These are phyloP conservation scores for Ormyrus nitidulus DNA, from an alignment of 2,888 invertebrate genomes.

Conservation along the genomic window DNA sequence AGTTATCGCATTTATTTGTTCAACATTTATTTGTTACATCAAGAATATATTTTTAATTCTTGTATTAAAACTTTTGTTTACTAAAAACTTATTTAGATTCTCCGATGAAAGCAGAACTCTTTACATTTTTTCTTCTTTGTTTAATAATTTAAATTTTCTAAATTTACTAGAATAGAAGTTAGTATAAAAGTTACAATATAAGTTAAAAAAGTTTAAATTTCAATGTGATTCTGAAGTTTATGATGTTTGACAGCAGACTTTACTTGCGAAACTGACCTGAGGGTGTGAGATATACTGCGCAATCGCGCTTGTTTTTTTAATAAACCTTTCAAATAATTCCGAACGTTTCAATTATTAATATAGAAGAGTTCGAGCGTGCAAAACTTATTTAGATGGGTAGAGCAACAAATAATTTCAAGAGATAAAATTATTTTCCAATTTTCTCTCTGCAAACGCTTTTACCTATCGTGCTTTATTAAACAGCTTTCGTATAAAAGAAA, in stretches of 20 bases:
- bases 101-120: no score
- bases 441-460: background rate
- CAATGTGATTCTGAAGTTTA: no score
- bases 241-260: background rate
- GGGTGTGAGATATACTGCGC: conserved; percentile 4
- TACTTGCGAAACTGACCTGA: background rate
- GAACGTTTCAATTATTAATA: conserved; percentile 31
- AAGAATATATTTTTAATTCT: no score
- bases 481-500: background rate
- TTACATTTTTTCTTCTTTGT: no score
- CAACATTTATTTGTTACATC: no score
- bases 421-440: conserved; percentile 8
- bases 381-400: background rate
- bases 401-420: conserved; percentile 2
- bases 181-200: no score
- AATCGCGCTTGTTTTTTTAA: conserved; percentile 18
- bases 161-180: no score
- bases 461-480: conserved; percentile 9
- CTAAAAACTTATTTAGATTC: no score
- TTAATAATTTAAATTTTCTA: no score
- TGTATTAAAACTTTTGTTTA: no score
- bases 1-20: no score
- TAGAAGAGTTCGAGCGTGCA: background rate
- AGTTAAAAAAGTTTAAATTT: no score
- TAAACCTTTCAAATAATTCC: conserved; percentile 7